These are phyloP conservation scores for Drosophila micromelanica DNA, from an alignment of 1,140 invertebrate genomes.

Conservation along the genomic window DNA sequence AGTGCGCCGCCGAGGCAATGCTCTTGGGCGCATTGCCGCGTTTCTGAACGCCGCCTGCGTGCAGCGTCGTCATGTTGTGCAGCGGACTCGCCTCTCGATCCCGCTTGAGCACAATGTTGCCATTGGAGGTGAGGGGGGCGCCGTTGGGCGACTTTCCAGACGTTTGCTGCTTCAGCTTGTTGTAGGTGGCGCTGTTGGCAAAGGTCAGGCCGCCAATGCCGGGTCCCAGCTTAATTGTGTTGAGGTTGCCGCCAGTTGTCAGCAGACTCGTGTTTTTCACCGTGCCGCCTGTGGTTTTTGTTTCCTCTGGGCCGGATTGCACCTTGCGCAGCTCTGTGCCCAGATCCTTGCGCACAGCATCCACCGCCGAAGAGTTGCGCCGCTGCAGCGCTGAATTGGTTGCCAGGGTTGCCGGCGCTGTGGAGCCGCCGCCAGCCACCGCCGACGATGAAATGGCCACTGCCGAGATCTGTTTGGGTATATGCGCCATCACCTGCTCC, in stretches of 20 bases:
- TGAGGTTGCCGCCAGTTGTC: slow-evolving; percentile 41
- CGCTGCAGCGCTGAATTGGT: slow-evolving; percentile 72
- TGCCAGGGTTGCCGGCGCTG: slow-evolving; percentile 67
- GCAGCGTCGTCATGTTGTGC: slow-evolving; percentile 58
- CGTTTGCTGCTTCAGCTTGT: slow-evolving; percentile 78
- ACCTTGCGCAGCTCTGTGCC: slow-evolving; percentile 64
- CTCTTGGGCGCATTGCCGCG: slow-evolving; percentile 74
- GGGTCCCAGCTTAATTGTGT: slow-evolving; percentile 79
- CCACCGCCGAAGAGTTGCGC: slow-evolving; percentile 66
- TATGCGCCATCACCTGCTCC: slow-evolving; percentile 85
- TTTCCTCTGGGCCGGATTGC: slow-evolving; percentile 54
- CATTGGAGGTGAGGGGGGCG: slow-evolving; percentile 40
- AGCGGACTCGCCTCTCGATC: slow-evolving; percentile 69
- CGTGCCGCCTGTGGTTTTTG: slow-evolving; percentile 31
- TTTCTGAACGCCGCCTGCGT: slow-evolving; percentile 58
- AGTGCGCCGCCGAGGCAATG: slow-evolving; percentile 73
- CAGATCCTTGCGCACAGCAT: slow-evolving; percentile 79
- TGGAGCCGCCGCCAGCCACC: slow-evolving; percentile 44
- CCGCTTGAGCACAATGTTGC: slow-evolving; percentile 62
- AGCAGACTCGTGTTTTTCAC: slow-evolving; percentile 47
- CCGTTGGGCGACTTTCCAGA: slow-evolving; percentile 53
- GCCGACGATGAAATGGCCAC: slow-evolving; percentile 66
- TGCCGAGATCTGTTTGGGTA: slow-evolving; percentile 86
- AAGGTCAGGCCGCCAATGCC: slow-evolving; percentile 84
- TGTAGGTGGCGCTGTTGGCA: slow-evolving; percentile 79